A percentile compares a stretch with the other conserved stretches of the same genome.
These are phyloP conservation scores for Protaetia brevitarsis DNA, from an alignment of 1,140 invertebrate genomes.

Conservation along the genomic window DNA sequence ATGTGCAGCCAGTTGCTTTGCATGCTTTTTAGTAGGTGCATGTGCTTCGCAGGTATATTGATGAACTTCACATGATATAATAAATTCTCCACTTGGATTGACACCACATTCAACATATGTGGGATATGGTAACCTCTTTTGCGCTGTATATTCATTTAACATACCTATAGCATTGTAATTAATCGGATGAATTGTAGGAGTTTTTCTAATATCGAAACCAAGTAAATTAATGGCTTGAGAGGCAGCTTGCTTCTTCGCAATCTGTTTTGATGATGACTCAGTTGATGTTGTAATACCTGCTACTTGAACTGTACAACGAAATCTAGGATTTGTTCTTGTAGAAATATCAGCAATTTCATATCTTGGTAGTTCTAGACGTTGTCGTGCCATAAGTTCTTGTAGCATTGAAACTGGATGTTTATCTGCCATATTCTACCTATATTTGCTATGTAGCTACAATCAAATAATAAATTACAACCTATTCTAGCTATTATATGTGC, in stretches of 20 bases:
- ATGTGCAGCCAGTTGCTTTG: slow-evolving; percentile 9
- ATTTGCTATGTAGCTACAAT: background rate
- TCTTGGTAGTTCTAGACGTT: background rate
- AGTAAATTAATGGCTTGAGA: background rate
- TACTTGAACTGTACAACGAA: background rate
- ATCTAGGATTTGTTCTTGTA: background rate
- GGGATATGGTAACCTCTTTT: slow-evolving; percentile 6
- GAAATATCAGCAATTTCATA: background rate
- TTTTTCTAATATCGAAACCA: background rate
- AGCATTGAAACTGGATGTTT: slow-evolving; percentile 16
- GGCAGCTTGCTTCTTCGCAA: background rate
- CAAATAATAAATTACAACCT: no score
- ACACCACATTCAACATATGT: background rate
- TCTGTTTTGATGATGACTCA: background rate
- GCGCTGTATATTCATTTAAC: background rate
- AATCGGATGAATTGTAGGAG: background rate
- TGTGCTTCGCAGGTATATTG: background rate
- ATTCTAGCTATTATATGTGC: no score
- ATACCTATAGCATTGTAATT: slow-evolving; percentile 1
- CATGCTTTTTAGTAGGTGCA: background rate
- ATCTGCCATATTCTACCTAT: background rate
- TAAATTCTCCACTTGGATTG: background rate
- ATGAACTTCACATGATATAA: background rate
- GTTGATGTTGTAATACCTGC: background rate
- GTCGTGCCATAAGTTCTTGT: slow-evolving; percentile 13